Conservation (phyloP, 2,113 vertebrate genomes). For the Nyctibius bracteatus region DNA sequence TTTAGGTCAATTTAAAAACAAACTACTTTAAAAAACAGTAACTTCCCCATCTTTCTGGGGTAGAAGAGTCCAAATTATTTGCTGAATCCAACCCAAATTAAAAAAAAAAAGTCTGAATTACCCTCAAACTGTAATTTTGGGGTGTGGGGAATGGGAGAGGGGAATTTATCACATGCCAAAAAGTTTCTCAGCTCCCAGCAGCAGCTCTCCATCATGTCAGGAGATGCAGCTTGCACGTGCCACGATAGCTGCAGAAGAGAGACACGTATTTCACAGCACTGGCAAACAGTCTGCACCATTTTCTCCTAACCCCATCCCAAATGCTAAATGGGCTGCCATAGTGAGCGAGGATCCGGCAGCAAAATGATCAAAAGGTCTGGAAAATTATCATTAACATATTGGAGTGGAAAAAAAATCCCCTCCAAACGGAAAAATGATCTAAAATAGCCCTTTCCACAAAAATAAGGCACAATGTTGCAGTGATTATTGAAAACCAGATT, state of each 20-base stretch:
- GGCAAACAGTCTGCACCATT: neutral
- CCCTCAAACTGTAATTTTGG: neutral
- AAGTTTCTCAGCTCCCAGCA: conserved; percentile 39
- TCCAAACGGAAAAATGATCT: neutral
- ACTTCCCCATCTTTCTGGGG: neutral
- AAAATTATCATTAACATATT: conserved; percentile 15
- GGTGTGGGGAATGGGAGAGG: neutral
- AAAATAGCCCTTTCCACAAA: neutral
- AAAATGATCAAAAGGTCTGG: neutral
- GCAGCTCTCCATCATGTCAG: conserved; percentile 37
- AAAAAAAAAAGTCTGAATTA: neutral
- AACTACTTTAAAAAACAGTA: neutral
- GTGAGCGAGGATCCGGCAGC: neutral
- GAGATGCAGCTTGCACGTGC: neutral
- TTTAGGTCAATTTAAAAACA: neutral
- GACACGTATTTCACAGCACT: neutral
- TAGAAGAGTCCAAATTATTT: neutral
- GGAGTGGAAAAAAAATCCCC: neutral
- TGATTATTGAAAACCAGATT: neutral
- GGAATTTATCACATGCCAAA: conserved; percentile 34
- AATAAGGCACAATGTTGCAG: neutral
- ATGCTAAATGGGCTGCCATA: conserved; percentile 8
- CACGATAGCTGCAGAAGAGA: neutral
- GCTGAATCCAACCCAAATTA: neutral
- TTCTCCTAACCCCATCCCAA: conserved; percentile 32